Base-by-base conservation (phyloP, 1,140 invertebrate genomes). In the Macrosteles quadrilineatus region DNA sequence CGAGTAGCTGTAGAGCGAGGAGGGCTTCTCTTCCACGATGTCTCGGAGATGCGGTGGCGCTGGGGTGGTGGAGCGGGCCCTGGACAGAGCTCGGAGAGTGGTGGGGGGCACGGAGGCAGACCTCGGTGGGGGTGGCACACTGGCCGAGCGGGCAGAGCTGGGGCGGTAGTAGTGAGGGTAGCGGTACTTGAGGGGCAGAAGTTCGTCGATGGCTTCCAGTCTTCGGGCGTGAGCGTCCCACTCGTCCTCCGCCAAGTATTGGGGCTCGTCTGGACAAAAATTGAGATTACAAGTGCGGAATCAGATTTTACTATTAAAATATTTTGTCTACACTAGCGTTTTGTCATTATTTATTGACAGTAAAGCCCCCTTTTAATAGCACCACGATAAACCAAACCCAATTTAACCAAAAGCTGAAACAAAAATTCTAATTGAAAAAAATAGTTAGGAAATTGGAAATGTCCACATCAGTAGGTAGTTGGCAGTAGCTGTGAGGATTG, bases 81-180 rank as follows among this genome's bases (percentile, higher is more conserved):
- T n/a, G 21, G 17, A 19, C 47, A 50, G n/a, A 6, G 47, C 47
- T 19, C 47, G 6, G 17, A 50, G 21, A 3, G 47, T 50, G 47
- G 47, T 19, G 17, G 47, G 47, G 6, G 47, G 47, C 3, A 50
- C 47, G 3, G 17, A 19, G n/a, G 47, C 6, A 6, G 47, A 50
- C 17, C 47, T 4, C 4, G 47, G 47, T 6, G 17, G 47, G n/a
- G 47, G 47, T n/a, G 17, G 21, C 47, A 50, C 47, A 19, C 17
- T n/a, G 21, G 21, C 17, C 17, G 17, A n/a, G 47, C 17, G 17
- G 21, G 21, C 17, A 19, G 17, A n/a, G 47, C 17, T 23, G 6
- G 47, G 47, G 47, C 21, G 47, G 47, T 50, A 50, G 47, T 50
- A 50, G 47, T 50, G 47, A 19, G 47, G 47, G 47, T 50, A 50